phyloP scores from a whole-genome alignment of 2,797 vertebrate genomes.

The Platalea minor region DNA sequence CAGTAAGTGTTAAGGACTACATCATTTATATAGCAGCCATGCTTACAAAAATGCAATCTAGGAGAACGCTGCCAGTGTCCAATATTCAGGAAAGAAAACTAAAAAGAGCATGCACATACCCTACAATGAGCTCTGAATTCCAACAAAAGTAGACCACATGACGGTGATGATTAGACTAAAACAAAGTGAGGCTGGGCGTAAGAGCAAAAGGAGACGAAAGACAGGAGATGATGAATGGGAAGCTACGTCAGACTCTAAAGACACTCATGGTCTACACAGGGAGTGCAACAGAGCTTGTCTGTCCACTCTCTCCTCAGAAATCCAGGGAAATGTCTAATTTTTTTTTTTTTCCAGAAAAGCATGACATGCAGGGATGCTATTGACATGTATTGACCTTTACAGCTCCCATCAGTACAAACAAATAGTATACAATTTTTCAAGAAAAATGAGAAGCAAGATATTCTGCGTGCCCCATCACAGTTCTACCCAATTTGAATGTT shows the following conservation, averaged over 20 bases:
- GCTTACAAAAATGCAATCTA: background rate
- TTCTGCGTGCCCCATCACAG: background rate
- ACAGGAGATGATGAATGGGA: background rate
- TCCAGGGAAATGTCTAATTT: rapidly evolving
- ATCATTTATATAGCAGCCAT: background rate
- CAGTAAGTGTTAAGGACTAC: background rate
- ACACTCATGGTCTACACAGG: too few species aligned
- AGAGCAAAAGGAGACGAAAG: background rate
- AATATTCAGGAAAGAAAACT: background rate
- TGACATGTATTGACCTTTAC: background rate
- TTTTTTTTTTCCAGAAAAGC: background rate
- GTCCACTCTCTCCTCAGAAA: background rate
- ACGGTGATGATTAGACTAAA: background rate
- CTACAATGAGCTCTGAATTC: background rate
- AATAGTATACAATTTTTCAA: background rate
- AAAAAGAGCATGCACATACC: background rate
- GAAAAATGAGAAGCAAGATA: background rate
- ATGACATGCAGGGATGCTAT: rapidly evolving
- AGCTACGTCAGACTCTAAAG: background rate
- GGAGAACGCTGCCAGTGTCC: background rate
- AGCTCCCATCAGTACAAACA: background rate
- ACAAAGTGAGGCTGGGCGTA: background rate
- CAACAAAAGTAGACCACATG: background rate
- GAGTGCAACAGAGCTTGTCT: background rate
- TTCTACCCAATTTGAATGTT: background rate